A percentile compares a stretch with the other conserved stretches of the same genome.
Evolutionary conservation across 2,888 invertebrate genomes (phyloP).

Genomic region (Acanthopleura granulata): DNA sequence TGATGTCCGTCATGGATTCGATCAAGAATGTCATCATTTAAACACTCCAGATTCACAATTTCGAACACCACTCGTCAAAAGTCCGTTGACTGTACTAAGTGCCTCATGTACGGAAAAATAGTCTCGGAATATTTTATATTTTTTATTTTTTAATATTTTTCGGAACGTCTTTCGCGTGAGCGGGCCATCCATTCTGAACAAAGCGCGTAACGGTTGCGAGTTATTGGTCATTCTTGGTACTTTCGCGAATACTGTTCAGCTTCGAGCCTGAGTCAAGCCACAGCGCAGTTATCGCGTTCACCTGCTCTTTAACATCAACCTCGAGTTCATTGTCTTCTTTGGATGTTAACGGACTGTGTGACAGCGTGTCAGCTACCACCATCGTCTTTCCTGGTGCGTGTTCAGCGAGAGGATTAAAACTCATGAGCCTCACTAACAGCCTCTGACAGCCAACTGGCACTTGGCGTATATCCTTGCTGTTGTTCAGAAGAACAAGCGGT

Average conservation of each 20-base stretch:
- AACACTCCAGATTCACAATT: constrained; percentile 13
- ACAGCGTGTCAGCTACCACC: constrained; percentile 14
- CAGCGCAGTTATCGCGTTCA: not conserved
- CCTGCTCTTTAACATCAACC: not conserved
- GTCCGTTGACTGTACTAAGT: not conserved
- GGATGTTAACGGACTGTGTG: constrained; percentile 14
- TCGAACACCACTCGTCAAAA: not conserved
- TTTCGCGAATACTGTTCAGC: constrained; percentile 17
- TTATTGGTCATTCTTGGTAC: constrained; percentile 7
- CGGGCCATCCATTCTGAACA: constrained; percentile 3
- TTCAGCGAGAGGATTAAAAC: constrained; percentile 21
- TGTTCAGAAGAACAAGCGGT: constrained; percentile 30
- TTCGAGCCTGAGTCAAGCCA: not conserved
- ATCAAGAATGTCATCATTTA: constrained; percentile 21
- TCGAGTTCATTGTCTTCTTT: not conserved
- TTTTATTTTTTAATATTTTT: too few species aligned
- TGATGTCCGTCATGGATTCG: constrained; percentile 24
- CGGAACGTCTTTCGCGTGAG: constrained; percentile 10
- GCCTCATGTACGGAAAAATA: constrained; percentile 3
- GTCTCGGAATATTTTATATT: too few species aligned
- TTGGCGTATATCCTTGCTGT: constrained; percentile 22
- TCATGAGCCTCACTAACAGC: constrained; percentile 27
- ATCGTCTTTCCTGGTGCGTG: constrained; percentile 18
- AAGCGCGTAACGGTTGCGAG: not conserved
- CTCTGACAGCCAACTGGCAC: constrained; percentile 28